Percentiles rank a stretch among this genome's conserved stretches.
These are phyloP conservation scores for Ursus arctos DNA, from an alignment of 2,113 vertebrate genomes.

Conservation along the genomic window DNA sequence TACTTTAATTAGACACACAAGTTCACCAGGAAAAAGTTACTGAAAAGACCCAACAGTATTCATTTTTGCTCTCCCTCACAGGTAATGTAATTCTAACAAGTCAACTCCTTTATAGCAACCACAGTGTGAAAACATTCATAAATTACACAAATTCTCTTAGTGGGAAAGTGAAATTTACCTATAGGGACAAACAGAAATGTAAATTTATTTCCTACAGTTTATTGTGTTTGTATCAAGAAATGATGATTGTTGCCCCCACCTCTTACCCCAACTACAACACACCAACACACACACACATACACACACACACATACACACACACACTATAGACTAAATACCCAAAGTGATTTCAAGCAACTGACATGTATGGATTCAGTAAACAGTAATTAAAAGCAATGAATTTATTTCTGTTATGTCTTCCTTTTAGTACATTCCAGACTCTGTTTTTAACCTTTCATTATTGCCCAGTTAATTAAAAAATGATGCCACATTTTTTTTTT, in stretches of 20 bases:
- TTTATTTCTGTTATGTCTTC: conserved; percentile 54
- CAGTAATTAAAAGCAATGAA: conserved; percentile 38
- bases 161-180: conserved; percentile 49
- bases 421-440: conserved; percentile 40
- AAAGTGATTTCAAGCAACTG: conserved; percentile 23
- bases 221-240: conserved; percentile 25
- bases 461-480: conserved; percentile 67
- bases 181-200: background rate
- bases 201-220: background rate
- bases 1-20: background rate
- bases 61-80: background rate
- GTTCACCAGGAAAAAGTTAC: conserved; percentile 1
- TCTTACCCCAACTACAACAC: background rate
- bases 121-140: background rate
- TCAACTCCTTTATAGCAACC: background rate
- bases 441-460: conserved; percentile 64
- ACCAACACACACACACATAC: background rate
- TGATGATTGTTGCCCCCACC: background rate
- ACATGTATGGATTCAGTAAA: background rate
- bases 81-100: background rate
- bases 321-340: background rate
- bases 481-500: background rate
- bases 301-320: no score
- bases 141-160: background rate
- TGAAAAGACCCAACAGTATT: background rate